Evolutionary conservation across 2,888 invertebrate species (phyloP), one percentile per base, ranked within the genome.

Genomic region (Xylocampa areola): DNA sequence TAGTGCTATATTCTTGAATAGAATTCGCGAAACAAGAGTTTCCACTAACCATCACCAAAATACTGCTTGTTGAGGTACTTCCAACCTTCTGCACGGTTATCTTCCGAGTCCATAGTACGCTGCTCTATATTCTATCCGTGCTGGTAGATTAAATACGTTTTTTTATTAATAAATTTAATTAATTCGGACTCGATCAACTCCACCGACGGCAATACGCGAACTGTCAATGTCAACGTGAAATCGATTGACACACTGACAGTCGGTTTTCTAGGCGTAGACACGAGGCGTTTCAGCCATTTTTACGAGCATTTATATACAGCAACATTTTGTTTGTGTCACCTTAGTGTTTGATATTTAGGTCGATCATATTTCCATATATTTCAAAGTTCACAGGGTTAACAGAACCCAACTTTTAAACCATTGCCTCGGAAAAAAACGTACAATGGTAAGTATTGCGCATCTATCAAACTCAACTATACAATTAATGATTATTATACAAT

Each of bases 51-150:
- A 76, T 94, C 94, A 44, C 94, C 94, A 68, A 94, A 94, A 84
- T 87, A 94, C 73, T 94, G 94, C 81, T 94, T 94, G 73, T 94
- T 94, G 61, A 94, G 84, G 81, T 90, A 94, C 73, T 94, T 94
- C 94, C 94, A 94, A 68, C 94, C 94, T 73, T 94, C 94, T 1
- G 88, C 93, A 33, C 94, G 92, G 23, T 92, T 91, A 51, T 91
- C 92, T 45, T 90, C 92, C 14, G 83, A 68, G 54, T 87, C 88
- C 90, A 91, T 90, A 44, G 53, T 73, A 45, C 33, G 47, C 30
- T 21, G n/a, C 51, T 52, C 49, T 67, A 60, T 60, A 39, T 53
- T 39, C 36, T 67, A 55, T 32, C 32, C 45, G 29, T 49, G 10
- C 23, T 69, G 52, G 51, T 52, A 47, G 32, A 68, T 19, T 65